Conservation (phyloP, 2,113 vertebrate genomes). For the Rhagologus leucostigma region DNA sequence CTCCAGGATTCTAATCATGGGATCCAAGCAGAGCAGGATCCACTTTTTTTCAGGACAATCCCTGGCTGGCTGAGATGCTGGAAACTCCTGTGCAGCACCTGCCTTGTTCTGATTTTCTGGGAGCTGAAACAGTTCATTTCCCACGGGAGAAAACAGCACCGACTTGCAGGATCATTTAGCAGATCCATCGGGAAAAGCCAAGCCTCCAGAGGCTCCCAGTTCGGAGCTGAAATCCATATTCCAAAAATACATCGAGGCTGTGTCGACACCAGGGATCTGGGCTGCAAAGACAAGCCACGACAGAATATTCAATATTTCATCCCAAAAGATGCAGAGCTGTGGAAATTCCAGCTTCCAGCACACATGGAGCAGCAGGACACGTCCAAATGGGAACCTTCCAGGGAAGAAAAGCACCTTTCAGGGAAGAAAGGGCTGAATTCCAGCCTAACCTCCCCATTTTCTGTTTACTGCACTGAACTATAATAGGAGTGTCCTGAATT, state of each 20-base stretch:
- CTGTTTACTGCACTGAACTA: neutral
- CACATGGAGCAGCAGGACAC: neutral
- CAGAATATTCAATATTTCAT: neutral
- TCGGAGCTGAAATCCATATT: neutral
- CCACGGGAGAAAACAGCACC: neutral
- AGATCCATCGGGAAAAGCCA: neutral
- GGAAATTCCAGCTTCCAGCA: neutral
- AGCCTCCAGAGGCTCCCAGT: neutral
- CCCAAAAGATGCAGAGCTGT: neutral
- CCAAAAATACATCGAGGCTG: neutral
- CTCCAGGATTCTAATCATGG: neutral
- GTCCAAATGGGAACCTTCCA: neutral
- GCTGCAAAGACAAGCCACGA: neutral
- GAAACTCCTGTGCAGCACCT: neutral
- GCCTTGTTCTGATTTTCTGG: neutral
- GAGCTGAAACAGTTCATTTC: neutral
- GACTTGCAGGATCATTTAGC: neutral
- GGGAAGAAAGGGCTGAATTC: neutral
- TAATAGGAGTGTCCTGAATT: neutral
- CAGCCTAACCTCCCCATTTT: neutral
- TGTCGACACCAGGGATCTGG: neutral
- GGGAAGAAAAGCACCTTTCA: neutral
- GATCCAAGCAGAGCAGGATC: neutral
- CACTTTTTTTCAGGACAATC: neutral
- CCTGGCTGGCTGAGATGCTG: neutral